phyloP scores from a whole-genome alignment of 2,888 invertebrate species.

The Tridacna gigas region DNA sequence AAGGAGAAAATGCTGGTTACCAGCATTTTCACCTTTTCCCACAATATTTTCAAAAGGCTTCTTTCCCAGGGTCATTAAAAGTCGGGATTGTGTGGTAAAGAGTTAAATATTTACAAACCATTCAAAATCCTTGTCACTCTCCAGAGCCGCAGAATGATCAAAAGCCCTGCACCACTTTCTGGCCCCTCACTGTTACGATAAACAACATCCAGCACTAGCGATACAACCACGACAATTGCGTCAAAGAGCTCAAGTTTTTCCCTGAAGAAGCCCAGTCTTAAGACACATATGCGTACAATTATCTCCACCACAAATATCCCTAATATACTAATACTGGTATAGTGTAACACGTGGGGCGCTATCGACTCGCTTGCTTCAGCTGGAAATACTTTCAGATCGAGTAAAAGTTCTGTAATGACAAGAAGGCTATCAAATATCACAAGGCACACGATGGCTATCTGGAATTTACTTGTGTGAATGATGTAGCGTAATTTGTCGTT shows the following conservation, averaged over 20 bases:
- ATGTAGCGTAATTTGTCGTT: slow-evolving; percentile 74
- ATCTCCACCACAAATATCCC: slow-evolving; percentile 84
- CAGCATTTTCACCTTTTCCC: too few species aligned
- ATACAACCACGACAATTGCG: slow-evolving; percentile 84
- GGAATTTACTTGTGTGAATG: slow-evolving; percentile 80
- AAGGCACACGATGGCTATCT: slow-evolving; percentile 83
- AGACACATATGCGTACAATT: slow-evolving; percentile 81
- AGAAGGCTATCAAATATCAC: slow-evolving; percentile 84
- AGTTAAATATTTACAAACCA: too few species aligned
- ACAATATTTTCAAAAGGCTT: too few species aligned
- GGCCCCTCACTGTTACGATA: slow-evolving; percentile 81
- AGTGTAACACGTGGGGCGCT: slow-evolving; percentile 82
- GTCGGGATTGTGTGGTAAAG: too few species aligned
- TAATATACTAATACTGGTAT: slow-evolving; percentile 83
- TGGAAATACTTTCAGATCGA: slow-evolving; percentile 83
- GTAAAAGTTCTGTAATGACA: slow-evolving; percentile 84
- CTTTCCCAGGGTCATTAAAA: too few species aligned
- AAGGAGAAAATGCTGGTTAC: too few species aligned
- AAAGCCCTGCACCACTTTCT: slow-evolving; percentile 82
- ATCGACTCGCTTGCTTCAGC: slow-evolving; percentile 64
- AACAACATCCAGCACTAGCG: slow-evolving; percentile 84
- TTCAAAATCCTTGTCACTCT: slow-evolving; percentile 85
- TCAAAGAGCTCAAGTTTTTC: slow-evolving; percentile 85
- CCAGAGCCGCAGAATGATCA: slow-evolving; percentile 85
- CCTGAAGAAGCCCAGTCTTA: slow-evolving; percentile 83